Base-by-base conservation (phyloP, 2,888 invertebrate genomes). In the Cheilosia impressa region DNA sequence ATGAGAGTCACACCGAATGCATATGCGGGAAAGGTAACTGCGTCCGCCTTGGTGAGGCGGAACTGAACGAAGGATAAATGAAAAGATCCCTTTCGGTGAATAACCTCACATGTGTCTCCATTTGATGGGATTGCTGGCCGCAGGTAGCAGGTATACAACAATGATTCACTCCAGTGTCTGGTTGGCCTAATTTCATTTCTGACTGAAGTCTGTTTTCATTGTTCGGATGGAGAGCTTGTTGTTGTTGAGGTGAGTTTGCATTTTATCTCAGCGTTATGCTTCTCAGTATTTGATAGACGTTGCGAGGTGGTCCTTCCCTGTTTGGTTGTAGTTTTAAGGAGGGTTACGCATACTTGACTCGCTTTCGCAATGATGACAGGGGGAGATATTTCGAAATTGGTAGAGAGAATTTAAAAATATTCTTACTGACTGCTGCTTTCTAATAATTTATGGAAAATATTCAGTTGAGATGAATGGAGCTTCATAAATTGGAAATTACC, bases 111-210 rank as follows among this genome's bases (percentile, higher is more conserved):
- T 77, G 55, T 77, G 62, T 77, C 66, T 55, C 45, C 72, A 41
- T 83, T 72, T 83, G 82, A 77, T 47, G 72, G 22, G 71, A 66
- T 65, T 77, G 82, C 72, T 82, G 77, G 72, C 72, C 65, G 17
- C 50, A 55, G 50, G 62, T 72, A 57, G 57, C 55, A 68, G 53
- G 58, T 47, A 24, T 47, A 71, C 72, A 55, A 68, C 72, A 77
- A 77, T 66, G 31, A 66, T 66, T 71, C 76, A 76, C 57, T 81
- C 52, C 24, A 52, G 52, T 76, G 76, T 81, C 57, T 43, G 69
- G 52, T 76, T 82, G 81, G 58, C 76, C 81, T 76, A 82, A 82
- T 82, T 82, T 71, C 22, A 53, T 65, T 38, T 58, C 76, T 76
- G 76, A 65, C 69, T 71, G 65, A 82, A 76, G 71, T 43, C 55